These are phyloP conservation scores for Acanthococcus lagerstroemiae DNA, from an alignment of 2,888 invertebrate genomes.

Conservation along the genomic window DNA sequence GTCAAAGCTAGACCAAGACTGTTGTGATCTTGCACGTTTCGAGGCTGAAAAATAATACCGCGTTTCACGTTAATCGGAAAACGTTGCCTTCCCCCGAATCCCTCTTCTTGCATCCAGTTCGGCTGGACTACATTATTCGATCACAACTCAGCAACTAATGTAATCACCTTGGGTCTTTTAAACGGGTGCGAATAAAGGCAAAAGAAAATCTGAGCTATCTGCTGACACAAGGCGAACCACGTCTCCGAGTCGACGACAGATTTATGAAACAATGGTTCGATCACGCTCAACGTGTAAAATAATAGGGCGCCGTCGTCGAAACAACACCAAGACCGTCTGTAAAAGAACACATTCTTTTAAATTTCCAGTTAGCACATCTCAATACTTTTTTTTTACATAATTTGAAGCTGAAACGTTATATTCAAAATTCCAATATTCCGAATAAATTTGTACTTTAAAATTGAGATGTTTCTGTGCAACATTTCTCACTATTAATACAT, in stretches of 20 bases:
- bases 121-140: no score
- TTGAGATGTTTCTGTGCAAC: no score
- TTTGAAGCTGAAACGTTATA: no score
- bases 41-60: slow-evolving; percentile 44
- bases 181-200: slow-evolving; percentile 78
- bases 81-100: background rate
- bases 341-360: slow-evolving; percentile 28
- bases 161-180: no score
- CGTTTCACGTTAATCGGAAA: slow-evolving; percentile 7
- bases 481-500: no score
- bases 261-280: slow-evolving; percentile 50
- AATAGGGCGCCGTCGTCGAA: slow-evolving; percentile 66
- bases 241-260: slow-evolving; percentile 33
- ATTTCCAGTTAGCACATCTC: no score
- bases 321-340: slow-evolving; percentile 65
- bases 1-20: slow-evolving; percentile 57
- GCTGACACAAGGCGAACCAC: slow-evolving; percentile 55
- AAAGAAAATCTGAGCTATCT: slow-evolving; percentile 74
- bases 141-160: no score
- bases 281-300: slow-evolving; percentile 66
- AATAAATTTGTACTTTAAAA: no score
- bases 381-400: no score
- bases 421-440: no score
- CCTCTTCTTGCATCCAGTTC: background rate
- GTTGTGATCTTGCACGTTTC: slow-evolving; percentile 65